Evolutionary conservation across 1,140 invertebrate species (phyloP), one percentile per base, ranked within the genome.

Genomic region (Microplitis demolitor): DNA sequence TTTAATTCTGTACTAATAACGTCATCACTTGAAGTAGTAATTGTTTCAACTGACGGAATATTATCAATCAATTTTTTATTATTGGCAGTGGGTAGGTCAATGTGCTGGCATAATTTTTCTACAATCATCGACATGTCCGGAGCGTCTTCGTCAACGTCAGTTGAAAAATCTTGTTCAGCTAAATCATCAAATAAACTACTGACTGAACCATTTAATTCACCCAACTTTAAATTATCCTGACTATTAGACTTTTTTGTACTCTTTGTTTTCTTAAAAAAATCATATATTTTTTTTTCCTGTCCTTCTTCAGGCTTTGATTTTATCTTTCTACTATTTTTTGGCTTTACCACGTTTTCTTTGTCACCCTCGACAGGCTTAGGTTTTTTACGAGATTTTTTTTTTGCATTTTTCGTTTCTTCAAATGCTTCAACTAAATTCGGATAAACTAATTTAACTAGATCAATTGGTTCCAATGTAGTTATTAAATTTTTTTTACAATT

Each of bases 401-500:
- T 79, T 4, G 82, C 76, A 11, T 85, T 80, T 11, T 37, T 68
- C 31, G 82, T 67, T 13, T 77, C 75, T 6, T 76, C 77, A 8
- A 85, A 78, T 3, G 80, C 82, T 24, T 82, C 76, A 13, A 51
- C 37, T 51, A 66, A 53, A 5, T 31, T 39, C 14, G 63, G 45
- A 51, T 51, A 66, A 31, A 35, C 39, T 51, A 11, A 50, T 50
- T 53, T 16, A 13, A 66, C 39, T 11, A 14, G 63, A 6, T 66
- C 63, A 50, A 50, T 37, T 37, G 39, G 63, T 64, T 83, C 77
- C n/a, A 86, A 69, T 4, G 67, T 71, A 11, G 63, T 4, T 4
- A 82, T 78, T 61, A 74, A 88, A 86, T 88, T 88, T 90, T 60
- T 62, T 4, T 34, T 14, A 16, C 79, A 74, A 9, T 79, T 71